These are phyloP conservation scores for Erithacus rubecula DNA, from an alignment of 2,797 vertebrate species.

Conservation along the genomic window DNA sequence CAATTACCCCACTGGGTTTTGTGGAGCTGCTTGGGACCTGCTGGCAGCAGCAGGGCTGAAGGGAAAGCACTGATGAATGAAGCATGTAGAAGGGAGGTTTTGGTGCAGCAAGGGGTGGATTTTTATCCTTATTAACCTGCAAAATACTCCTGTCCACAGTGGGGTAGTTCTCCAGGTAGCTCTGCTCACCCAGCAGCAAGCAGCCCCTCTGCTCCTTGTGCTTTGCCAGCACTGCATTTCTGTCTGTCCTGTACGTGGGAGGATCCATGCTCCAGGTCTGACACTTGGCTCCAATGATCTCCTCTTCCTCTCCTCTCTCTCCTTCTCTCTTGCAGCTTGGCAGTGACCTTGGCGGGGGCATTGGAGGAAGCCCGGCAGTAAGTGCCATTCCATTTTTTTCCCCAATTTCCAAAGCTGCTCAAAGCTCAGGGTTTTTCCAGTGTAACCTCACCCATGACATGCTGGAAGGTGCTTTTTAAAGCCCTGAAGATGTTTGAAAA, in stretches of 20 bases:
- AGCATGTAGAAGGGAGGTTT: background rate
- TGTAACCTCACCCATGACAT: accelerated
- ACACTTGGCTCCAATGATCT: slow-evolving; percentile 74
- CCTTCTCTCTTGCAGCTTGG: slow-evolving; percentile 92
- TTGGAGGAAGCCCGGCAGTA: slow-evolving; percentile 99
- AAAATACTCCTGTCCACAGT: accelerated
- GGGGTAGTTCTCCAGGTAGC: background rate
- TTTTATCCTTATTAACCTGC: background rate
- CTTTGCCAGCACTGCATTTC: slow-evolving; percentile 11
- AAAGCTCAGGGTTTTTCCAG: slow-evolving; percentile 9
- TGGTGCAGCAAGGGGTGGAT: background rate
- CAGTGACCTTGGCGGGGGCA: slow-evolving; percentile 99
- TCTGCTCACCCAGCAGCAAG: background rate
- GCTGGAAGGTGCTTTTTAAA: background rate
- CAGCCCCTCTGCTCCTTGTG: slow-evolving; percentile 1
- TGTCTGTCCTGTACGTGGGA: background rate
- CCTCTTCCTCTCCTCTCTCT: slow-evolving; percentile 74
- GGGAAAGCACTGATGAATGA: background rate
- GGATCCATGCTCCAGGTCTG: background rate
- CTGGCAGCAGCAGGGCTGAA: background rate
- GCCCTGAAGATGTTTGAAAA: background rate
- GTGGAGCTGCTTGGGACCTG: background rate
- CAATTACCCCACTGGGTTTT: slow-evolving; percentile 18
- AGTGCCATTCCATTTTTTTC: slow-evolving; percentile 83
- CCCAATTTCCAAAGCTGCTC: slow-evolving; percentile 54